Percentiles rank a stretch among this genome's conserved stretches.
Evolutionary conservation across 2,888 invertebrate species (phyloP).

Genomic region (Patella pellucida): DNA sequence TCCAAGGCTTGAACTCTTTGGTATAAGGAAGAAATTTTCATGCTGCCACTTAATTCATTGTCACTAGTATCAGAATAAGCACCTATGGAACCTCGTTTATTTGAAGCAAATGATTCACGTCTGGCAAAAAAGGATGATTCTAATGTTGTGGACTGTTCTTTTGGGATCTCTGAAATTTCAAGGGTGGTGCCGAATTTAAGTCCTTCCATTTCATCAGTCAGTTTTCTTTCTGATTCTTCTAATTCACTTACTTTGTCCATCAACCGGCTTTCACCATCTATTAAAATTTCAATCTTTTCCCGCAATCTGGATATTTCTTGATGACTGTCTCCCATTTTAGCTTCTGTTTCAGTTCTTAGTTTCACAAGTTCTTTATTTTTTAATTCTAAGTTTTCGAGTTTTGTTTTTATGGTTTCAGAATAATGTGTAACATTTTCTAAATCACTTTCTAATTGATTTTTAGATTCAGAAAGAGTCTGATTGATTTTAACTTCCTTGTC

Average conservation of each 20-base stretch:
- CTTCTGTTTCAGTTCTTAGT: slow-evolving; percentile 6
- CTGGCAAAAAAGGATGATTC: background rate
- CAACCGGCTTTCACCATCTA: slow-evolving; percentile 50
- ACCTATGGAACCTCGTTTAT: background rate
- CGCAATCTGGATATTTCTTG: slow-evolving; percentile 18
- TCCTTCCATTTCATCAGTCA: slow-evolving; percentile 33
- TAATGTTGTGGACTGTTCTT: slow-evolving; percentile 10
- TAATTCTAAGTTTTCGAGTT: slow-evolving; percentile 15
- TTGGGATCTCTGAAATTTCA: slow-evolving; percentile 18
- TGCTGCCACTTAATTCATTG: background rate
- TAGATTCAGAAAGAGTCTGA: slow-evolving; percentile 22
- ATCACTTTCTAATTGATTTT: slow-evolving; percentile 22
- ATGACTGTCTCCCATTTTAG: background rate
- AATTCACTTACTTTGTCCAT: slow-evolving; percentile 50
- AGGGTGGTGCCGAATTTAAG: slow-evolving; percentile 7
- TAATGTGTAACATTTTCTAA: slow-evolving; percentile 23
- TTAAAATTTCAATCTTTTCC: slow-evolving; percentile 39
- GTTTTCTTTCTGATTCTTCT: slow-evolving; percentile 40
- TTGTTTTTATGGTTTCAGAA: slow-evolving; percentile 12
- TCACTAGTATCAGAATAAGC: background rate
- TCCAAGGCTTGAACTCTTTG: slow-evolving; percentile 53
- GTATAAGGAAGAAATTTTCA: slow-evolving; percentile 43
- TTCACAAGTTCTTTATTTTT: slow-evolving; percentile 9
- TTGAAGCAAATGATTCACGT: background rate
- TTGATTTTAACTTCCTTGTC: background rate